Evolutionary conservation across 37 sponge, comb jelly and placozoan species (phyloP).

Genomic region (Oopsacas minuta): DNA sequence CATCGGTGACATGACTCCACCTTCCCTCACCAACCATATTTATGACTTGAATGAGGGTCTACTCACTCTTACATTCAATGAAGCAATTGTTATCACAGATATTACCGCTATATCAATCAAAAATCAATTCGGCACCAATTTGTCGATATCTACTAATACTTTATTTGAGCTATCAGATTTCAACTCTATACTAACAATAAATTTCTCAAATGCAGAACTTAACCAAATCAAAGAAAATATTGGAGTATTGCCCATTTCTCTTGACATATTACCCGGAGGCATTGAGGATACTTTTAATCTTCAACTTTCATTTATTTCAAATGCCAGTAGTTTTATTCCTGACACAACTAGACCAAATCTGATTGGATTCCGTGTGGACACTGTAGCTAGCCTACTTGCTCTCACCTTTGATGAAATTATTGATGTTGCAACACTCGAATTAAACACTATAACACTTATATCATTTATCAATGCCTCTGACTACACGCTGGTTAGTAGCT

Average conservation of each 20-base stretch:
- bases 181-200: not conserved
- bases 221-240: not conserved
- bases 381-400: not conserved
- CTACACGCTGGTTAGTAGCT: constrained; percentile 3
- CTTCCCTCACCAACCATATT: constrained; percentile 30
- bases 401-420: constrained; percentile 53
- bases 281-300: not conserved
- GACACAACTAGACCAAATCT: constrained; percentile 43
- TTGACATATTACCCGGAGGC: not conserved
- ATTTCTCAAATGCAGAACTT: not conserved
- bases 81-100: constrained; percentile 23
- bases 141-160: not conserved
- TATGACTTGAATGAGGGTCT: constrained; percentile 52
- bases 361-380: constrained; percentile 33
- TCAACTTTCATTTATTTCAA: not conserved
- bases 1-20: constrained; percentile 39
- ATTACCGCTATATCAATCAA: not conserved
- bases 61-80: constrained; percentile 44
- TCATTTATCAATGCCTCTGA: constrained; percentile 27
- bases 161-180: not conserved
- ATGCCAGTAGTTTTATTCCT: constrained; percentile 21
- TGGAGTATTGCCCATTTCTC: not conserved
- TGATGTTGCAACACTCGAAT: constrained; percentile 32
- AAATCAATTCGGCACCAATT: not conserved
- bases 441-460: constrained; percentile 15